These are phyloP conservation scores for Ormyrus rosae DNA, from an alignment of 2,888 invertebrate genomes.

Conservation along the genomic window DNA sequence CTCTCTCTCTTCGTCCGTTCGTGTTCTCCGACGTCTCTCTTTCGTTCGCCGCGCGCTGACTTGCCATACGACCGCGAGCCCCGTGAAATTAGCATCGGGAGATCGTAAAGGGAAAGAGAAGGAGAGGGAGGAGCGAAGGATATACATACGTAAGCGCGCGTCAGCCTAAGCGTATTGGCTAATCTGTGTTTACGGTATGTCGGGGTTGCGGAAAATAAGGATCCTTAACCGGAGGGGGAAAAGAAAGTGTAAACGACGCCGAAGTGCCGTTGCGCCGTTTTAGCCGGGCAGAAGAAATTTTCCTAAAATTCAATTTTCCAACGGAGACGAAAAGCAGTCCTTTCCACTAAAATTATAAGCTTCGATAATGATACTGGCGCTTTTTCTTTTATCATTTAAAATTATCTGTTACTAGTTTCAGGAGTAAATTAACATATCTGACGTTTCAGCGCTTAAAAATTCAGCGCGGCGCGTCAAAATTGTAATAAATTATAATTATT, in stretches of 20 bases:
- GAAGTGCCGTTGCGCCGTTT: not conserved
- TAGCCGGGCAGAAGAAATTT: not conserved
- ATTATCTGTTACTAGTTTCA: too few relatives aligned
- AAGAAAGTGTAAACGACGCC: constrained; percentile 3
- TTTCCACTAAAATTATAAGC: too few relatives aligned
- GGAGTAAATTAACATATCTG: too few relatives aligned
- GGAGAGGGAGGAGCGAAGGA: not conserved
- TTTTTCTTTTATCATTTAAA: too few relatives aligned
- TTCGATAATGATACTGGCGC: too few relatives aligned
- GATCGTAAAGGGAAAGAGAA: constrained; percentile 69
- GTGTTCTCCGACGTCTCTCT: constrained; percentile 51
- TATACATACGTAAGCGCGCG: not conserved
- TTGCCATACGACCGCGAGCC: constrained; percentile 68
- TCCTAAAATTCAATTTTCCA: constrained; percentile 8
- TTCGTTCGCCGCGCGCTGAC: constrained; percentile 57
- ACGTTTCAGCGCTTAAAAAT: too few relatives aligned
- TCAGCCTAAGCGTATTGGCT: too few relatives aligned
- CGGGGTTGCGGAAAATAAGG: too few relatives aligned
- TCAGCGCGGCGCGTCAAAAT: not conserved
- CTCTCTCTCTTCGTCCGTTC: constrained; percentile 15
- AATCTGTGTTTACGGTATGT: too few relatives aligned
- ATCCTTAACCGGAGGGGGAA: constrained; percentile 21
- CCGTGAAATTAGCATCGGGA: constrained; percentile 75
- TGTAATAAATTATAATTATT: constrained; percentile 25
- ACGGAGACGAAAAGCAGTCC: too few relatives aligned